Evolutionary conservation across 2,888 invertebrate species (phyloP), one percentile per base, ranked within the genome.

Genomic region (Stenoptilia bipunctidactyla): DNA sequence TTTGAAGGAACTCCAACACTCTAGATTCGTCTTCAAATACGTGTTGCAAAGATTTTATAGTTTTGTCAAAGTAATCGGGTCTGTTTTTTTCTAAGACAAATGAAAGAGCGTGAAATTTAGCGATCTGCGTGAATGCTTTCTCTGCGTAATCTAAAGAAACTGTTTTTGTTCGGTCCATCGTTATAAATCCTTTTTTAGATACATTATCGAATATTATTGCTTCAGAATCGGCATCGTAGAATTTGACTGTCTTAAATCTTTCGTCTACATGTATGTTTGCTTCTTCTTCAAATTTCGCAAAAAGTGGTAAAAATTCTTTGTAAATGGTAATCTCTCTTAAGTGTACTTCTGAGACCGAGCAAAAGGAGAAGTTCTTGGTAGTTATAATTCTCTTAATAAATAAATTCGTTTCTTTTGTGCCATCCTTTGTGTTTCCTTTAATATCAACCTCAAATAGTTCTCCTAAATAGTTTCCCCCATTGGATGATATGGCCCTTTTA

Each of bases 191-290:
- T 40, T 50, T 52, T 27, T 51, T 58, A 5, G 45, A 37, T 15
- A 72, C 41, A 45, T 73, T 66, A 45, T 70, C 69, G 25, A 73
- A 49, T 36, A 73, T 57, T 1, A 74, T 59, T 1, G 57, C 52
- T 38, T 66, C 53, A 9, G 45, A 39, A 36, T 49, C 55, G 2
- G 52, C 61, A 4, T 56, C 44, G 35, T 56, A 73, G 41, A 46
- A 49, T 41, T 61, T 60, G 0, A 56, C 51, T n/a, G 58, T 53
- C 38, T 54, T 56, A 12, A 53, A 68, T 54, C 56, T 55, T 36
- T 68, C 57, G 14, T 49, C 43, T 0, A 12, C 0, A 5, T 68
- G 65, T 10, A 75, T 45, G 1, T 55, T 49, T 0, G 51, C 56
- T 38, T 59, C 48, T 3, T 55, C 48, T 53, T 73, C 66, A 1